Evolutionary conservation across 2,113 vertebrate genomes (phyloP), one percentile per base, ranked within the genome.

Genomic region (Colossoma macropomum): DNA sequence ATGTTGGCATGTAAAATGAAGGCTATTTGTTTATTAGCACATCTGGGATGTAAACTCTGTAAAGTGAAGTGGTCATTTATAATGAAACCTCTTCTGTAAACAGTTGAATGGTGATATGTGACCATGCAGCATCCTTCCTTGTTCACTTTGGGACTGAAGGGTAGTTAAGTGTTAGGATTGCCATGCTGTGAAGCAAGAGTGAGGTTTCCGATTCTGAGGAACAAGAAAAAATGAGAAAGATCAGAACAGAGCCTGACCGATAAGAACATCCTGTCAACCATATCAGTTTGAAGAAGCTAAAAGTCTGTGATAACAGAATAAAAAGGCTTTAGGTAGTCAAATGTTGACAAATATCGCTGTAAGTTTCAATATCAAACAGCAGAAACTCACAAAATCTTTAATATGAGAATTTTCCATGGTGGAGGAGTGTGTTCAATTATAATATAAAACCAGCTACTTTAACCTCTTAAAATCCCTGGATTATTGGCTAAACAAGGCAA

Each of bases 141-240:
- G 6, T 11, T 73, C 50, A 70, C 63, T 75, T 52, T 71, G 68
- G 63, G 9, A 45, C 45, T 0, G 32, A 16, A 4, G 82, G 0
- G 80, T 91, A 93, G 92, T 94, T 96, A 87, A 90, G 87, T 25
- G 94, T 94, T 25, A 96, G 91, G 83, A 96, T 89, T 72, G 95
- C 92, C 93, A 95, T 92, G 73, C 90, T 94, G 89, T 96, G 93
- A 0, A 95, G 91, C 88, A 96, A 83, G 9, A 96, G 92, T 0
- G 95, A 96, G 1, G 87, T 85, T 85, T 96, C 95, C 0, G 93
- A 88, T 1, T 91, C 95, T 96, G 92, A 41, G 90, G 89, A 81
- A 5, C 3, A 25, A 75, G 25, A 82, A 66, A 3, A 79, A 66
- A 54, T 6, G 34, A 45, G 38, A 72, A 45, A 25, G 11, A 15